Base-by-base conservation (phyloP, 1,140 invertebrate genomes). In the Diprion similis region DNA sequence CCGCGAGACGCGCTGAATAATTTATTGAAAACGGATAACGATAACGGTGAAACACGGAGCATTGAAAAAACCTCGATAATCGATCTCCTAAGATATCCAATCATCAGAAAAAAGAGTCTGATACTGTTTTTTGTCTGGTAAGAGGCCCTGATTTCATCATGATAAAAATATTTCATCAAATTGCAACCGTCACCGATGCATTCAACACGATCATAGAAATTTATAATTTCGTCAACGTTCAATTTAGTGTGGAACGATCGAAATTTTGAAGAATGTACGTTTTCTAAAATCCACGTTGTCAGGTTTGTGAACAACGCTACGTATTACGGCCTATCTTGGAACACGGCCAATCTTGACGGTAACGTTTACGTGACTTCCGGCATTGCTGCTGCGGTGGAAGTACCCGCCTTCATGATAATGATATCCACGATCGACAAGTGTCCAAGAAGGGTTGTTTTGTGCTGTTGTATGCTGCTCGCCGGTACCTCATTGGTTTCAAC, bases 281-380 rank as follows among this genome's bases (percentile, higher is more conserved):
- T 17, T 46, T 48, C 46, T 79, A 75, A 24, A 77, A 75, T 72
- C 7, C 51, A 13, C 70, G 77, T 74, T 86, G 88, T 11, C 78
- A 94, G 93, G 94, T 91, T 95, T 80, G 93, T 94, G 10, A 94
- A 93, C 80, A 93, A 92, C 70, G 91, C 93, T 65, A 92, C 95
- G 8, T 96, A 96, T 83, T 96, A 96, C 78, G 95, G 94, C 1
- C 82, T 96, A 7, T 95, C 94, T 0, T 93, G 95, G 90, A 95
- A 94, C 79, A 92, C 93, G 1, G 92, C 91, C 46, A 92, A 92
- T 80, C 89, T 96, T 59, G 93, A 91, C 18, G 93, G 92, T 17
- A 93, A 95, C 81, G 90, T 91, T 51, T 93, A 94, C 73, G 75
- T 95, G 10, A 96, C 94, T 82, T 96, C 95, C 84, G 84, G 93